Evolutionary conservation across 2,888 invertebrate genomes (phyloP), one percentile per base, ranked within the genome.

Genomic region (Agrochola litura): DNA sequence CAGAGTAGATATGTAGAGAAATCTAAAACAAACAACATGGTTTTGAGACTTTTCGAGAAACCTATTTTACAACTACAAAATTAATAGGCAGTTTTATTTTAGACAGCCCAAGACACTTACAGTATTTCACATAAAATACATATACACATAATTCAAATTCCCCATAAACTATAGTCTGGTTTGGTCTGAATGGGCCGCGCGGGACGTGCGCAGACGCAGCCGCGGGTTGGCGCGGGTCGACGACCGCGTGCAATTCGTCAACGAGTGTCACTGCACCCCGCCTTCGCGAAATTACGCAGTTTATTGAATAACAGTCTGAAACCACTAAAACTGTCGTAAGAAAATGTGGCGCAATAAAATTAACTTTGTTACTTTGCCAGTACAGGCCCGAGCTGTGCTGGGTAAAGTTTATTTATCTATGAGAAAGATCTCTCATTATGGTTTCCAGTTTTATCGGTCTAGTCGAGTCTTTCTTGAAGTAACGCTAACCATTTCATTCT

Each of bases 181-280:
- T 74, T 65, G 69, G 73, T 86, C 76, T 86, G 87, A 87, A 87
- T 85, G 86, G 81, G 56, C 43, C 66, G 79, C 61, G 68, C 67
- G 80, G 83, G 84, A 79, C 73, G 78, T 89, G 89, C 82, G 86
- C 85, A 77, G 63, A 64, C 84, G 84, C 83, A 81, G 64, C 25
- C 75, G 72, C 70, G 43, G 68, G 37, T 16, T 67, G 49, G 76
- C 72, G 71, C 71, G 63, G 84, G 89, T 85, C 83, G 73, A 70
- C 71, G 89, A 86, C 86, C 90, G 76, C 72, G 52, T 86, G 89
- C 89, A 88, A 91, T 91, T 91, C 90, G 89, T 90, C 90, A 88
- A 86, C 79, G 70, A 72, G 71, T 88, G 89, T 88, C 88, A 86
- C 82, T 86, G 85, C 84, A 86, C 88, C 63, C 77, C 76, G 79